Evolutionary conservation across 2,888 invertebrate genomes (phyloP).

Genomic region (Prionchulus punctatus): DNA sequence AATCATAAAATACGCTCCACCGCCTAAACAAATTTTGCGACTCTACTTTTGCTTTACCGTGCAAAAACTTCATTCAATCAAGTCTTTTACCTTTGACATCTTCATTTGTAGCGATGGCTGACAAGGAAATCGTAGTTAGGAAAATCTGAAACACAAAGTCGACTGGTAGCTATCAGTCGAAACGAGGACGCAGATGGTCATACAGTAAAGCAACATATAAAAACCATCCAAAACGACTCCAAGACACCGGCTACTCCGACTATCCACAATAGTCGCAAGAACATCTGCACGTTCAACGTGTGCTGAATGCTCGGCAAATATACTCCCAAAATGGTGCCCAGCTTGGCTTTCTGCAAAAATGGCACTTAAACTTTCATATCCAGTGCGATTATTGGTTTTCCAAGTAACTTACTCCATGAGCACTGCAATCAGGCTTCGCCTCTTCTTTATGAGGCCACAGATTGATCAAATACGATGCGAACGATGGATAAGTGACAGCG

Average conservation of each 20-base stretch:
- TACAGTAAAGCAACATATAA: slow-evolving; percentile 46
- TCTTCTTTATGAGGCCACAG: too few species aligned
- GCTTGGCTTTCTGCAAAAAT: too few species aligned
- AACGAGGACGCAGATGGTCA: slow-evolving; percentile 16
- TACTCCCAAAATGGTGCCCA: slow-evolving; percentile 95
- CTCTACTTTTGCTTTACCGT: too few species aligned
- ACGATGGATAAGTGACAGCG: too few species aligned
- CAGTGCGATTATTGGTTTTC: too few species aligned
- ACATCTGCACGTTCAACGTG: slow-evolving; percentile 96
- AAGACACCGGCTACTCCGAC: slow-evolving; percentile 92
- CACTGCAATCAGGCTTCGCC: too few species aligned
- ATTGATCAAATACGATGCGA: too few species aligned
- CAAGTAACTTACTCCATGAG: too few species aligned
- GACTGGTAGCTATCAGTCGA: background rate
- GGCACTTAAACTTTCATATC: too few species aligned
- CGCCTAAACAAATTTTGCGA: slow-evolving; percentile 60
- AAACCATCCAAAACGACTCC: slow-evolving; percentile 80
- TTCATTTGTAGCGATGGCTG: slow-evolving; percentile 94
- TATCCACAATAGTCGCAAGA: slow-evolving; percentile 97
- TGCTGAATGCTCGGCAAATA: slow-evolving; percentile 98
- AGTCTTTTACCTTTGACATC: slow-evolving; percentile 46
- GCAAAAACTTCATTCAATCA: background rate
- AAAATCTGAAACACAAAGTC: slow-evolving; percentile 13
- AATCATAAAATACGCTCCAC: slow-evolving; percentile 98
- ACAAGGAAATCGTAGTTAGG: slow-evolving; percentile 70